Base-by-base conservation (phyloP, 2,888 invertebrate species). In the Merodon equestris region DNA sequence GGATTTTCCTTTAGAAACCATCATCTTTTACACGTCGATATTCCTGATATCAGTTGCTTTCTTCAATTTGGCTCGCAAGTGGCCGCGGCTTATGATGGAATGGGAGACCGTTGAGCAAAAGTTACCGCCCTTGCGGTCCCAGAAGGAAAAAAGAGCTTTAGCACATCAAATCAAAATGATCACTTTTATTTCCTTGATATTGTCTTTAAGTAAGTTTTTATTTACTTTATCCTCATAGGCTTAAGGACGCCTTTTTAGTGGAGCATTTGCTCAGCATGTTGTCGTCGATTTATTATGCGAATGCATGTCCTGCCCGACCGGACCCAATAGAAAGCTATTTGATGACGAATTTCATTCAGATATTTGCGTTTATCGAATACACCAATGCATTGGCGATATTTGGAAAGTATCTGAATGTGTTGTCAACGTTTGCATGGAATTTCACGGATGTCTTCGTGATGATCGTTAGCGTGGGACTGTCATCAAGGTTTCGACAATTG, bases 401-500 rank as follows among this genome's bases (percentile, higher is more conserved):
- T 57, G 87, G 86, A 0, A 87, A 88, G 76, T 81, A 86, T 13
- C 54, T 92, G 64, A 91, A 94, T 83, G 84, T n/a, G n/a, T n/a
- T 93, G 10, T 91, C 92, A 3, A 94, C 94, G 0, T 92, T 93
- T 74, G 90, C 93, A 0, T 94, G 94, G 94, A 94, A 93, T 84
- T 94, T 92, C 67, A 93, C 93, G 84, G 94, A 94, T 83, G 87
- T 94, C 51, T 92, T 94, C 74, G 92, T 94, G 5, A 94, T 94
- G 85, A 86, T 93, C 1, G 89, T 94, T 27, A 94, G 94, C 85
- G 90, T 92, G 85, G 93, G 93, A 0, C 86, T 94, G 13, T 89
- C 93, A 0, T 90, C 92, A 1, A 90, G 93, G 40, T 94, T 94
- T 84, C 90, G 91, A 14, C 91, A 92, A 83, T 85, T 93, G 1